Conservation (phyloP, 1,140 invertebrate species). For the Rhizoglyphus robini region DNA sequence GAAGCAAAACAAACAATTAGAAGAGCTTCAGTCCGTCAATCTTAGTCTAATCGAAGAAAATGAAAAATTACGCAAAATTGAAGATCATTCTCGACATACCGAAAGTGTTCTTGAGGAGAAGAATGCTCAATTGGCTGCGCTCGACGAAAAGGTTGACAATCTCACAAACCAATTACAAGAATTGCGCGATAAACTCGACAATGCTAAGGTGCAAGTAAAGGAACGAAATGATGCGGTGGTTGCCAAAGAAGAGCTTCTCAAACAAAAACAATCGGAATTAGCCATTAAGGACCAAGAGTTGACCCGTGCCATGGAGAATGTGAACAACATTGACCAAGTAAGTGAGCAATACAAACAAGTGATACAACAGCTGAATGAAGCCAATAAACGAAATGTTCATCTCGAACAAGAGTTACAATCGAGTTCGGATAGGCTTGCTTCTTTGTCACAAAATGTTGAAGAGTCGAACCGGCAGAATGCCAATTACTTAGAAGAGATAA, state of each 20-base stretch:
- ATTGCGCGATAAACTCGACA: conserved; percentile 12
- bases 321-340: neutral
- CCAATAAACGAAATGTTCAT: neutral
- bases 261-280: neutral
- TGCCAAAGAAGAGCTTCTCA: neutral
- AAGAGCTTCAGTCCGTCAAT: neutral
- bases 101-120: conserved; percentile 27
- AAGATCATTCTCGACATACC: conserved; percentile 17
- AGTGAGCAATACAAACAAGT: conserved; percentile 23
- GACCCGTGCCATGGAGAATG: neutral
- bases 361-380: neutral
- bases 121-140: conserved; percentile 28
- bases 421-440: conserved; percentile 3
- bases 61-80: conserved; percentile 20
- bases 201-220: conserved; percentile 22
- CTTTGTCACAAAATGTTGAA: neutral
- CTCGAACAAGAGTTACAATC: neutral
- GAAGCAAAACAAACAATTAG: neutral
- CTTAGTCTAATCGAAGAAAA: neutral
- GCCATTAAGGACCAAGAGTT: neutral
- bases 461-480: neutral
- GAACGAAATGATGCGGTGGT: neutral
- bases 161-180: conserved; percentile 26
- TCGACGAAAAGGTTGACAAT: conserved; percentile 30
- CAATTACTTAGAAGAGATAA: conserved; percentile 3